phyloP scores from a whole-genome alignment of 2,113 vertebrate genomes.

The Ailuropoda melanoleuca region DNA sequence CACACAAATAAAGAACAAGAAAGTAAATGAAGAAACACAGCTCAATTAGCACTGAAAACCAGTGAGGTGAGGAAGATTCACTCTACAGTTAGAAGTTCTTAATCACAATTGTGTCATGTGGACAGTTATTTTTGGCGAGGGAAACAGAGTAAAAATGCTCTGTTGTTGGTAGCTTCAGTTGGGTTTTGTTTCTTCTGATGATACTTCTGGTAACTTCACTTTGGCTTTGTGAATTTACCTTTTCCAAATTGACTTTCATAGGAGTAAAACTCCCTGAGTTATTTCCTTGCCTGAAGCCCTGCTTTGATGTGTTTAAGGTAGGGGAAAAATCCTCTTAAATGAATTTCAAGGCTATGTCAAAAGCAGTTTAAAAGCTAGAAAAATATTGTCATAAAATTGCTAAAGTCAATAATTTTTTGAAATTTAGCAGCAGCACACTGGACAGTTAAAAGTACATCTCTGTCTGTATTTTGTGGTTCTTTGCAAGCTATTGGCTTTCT shows the following conservation, averaged over 20 bases:
- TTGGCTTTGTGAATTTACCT: background rate
- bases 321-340: conserved; percentile 27
- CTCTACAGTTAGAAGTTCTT: background rate
- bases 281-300: conserved; percentile 25
- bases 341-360: conserved; percentile 59
- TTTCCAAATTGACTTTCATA: conserved; percentile 29
- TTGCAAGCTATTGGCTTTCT: background rate
- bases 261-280: background rate
- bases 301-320: conserved; percentile 49
- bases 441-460: background rate
- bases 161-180: background rate
- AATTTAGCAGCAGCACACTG: background rate
- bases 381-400: conserved; percentile 59
- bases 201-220: background rate
- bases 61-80: background rate
- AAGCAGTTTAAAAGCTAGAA: conserved; percentile 61
- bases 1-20: background rate
- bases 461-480: background rate
- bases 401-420: conserved; percentile 31
- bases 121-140: background rate
- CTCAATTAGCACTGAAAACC: background rate
- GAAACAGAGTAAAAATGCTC: background rate
- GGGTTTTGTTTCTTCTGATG: background rate
- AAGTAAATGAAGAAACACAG: background rate
- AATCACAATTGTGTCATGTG: background rate